Base-by-base conservation (phyloP, 2,888 invertebrate genomes). In the Dysmachus trigonus region DNA sequence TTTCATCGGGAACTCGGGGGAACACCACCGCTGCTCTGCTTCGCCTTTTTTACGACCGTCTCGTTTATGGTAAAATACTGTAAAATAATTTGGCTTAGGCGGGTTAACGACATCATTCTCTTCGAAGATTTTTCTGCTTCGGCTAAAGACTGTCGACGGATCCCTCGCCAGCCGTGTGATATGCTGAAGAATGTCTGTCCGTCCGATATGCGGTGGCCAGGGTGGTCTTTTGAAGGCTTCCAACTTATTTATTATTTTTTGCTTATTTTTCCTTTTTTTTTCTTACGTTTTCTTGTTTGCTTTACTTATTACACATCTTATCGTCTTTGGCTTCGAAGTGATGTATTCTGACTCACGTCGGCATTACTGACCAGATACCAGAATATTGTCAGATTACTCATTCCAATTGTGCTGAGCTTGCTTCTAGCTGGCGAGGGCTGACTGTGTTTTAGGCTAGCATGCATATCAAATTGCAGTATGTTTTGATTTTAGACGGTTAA, bases 251-350 rank as follows among this genome's bases (percentile, higher is more conserved):
- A 7, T 41, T 22, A 62, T 18, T 18, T 53, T 18, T n/a, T n/a
- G n/a, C n/a, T n/a, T n/a, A n/a, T n/a, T n/a, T n/a, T n/a, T n/a
- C n/a, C n/a, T n/a, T n/a, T 5, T 62, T 27, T 62, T 53, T 22
- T 62, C 22, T 62, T 18, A n/a, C 22, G 51, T 81, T 51, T 13
- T 81, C 10, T 53, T 81, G 81, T 81, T 81, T 81, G 53, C 53
- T 81, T 62, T 81, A 81, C 81, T 81, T 81, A 53, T 81, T 81
- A 81, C 81, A 81, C 81, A n/a, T 30, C 81, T 81, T 81, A 81
- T 81, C 81, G 53, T 53, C 27, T 33, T 10, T 18, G 31, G 62
- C 7, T 53, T 31, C 5, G 47, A 62, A 81, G n/a, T 27, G 22
- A 30, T 38, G 47, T 51, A 41, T 62, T 47, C 79, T 79, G 79